Conservation (phyloP, 2,888 invertebrate genomes). For the Lysandra bellargus region DNA sequence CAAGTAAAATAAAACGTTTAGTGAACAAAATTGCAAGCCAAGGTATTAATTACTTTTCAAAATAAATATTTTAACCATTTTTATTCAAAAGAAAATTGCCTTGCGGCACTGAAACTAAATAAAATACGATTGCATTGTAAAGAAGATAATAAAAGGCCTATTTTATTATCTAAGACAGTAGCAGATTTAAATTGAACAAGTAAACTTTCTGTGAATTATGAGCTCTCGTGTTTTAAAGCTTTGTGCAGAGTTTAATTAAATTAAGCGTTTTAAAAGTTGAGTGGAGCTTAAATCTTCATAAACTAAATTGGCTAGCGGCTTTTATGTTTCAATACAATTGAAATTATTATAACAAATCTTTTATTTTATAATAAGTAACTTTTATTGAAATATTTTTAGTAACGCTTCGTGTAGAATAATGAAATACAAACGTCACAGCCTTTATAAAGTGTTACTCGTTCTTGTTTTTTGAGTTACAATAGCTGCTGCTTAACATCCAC, state of each 20-base stretch:
- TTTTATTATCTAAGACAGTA: neutral
- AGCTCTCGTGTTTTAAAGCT: neutral
- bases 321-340: neutral
- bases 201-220: neutral
- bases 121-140: neutral
- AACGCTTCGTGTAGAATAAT: too few species aligned
- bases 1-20: too few species aligned
- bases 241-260: slow-evolving; percentile 1
- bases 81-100: neutral
- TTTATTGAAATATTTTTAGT: too few species aligned
- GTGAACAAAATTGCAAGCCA: too few species aligned
- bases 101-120: neutral
- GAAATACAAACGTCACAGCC: too few species aligned
- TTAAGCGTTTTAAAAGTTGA: slow-evolving; percentile 12
- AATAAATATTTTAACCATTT: neutral
- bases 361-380: too few species aligned
- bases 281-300: neutral
- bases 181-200: neutral
- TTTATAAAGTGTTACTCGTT: too few species aligned
- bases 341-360: too few species aligned
- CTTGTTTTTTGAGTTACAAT: too few species aligned
- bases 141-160: neutral
- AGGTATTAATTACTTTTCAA: neutral
- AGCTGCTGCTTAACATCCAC: too few species aligned
- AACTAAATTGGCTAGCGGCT: neutral